Evolutionary conservation across 2,888 invertebrate genomes (phyloP), one percentile per base, ranked within the genome.

Genomic region (Fragum whitleyi): DNA sequence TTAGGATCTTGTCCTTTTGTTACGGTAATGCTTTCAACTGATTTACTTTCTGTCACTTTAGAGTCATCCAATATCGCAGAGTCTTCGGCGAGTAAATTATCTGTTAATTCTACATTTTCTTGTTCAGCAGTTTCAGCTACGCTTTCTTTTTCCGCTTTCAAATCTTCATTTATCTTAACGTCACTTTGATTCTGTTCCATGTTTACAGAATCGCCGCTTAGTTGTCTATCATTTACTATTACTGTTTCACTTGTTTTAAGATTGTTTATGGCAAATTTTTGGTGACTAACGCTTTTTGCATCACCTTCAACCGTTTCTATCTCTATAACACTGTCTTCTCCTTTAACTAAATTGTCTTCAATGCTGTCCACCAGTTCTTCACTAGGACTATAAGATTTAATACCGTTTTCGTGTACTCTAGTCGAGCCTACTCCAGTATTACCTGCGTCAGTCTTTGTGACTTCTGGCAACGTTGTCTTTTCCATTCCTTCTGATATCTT

Each of bases 351-450:
- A 21, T 5, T 19, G 1, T 42, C 42, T 42, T 65, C 47, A 21
- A 23, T 65, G 26, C 47, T 21, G 5, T 39, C 42, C 21, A 65
- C 19, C 0, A 42, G 36, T 23, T 65, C 65, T 42, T 61, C 61
- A 32, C 61, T 61, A 14, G 32, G 57, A 57, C 57, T 57, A 6
- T 61, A 29, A 9, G 61, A 29, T 29, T 61, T 61, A 26, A 23
- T 23, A 2, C 14, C 57, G 14, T 26, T 57, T 57, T 57, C 23
- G 6, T 23, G 26, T 26, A n/a, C 28, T 23, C 21, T 26, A 7
- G 57, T 7, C 3, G n/a, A 19, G 14, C 21, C 28, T 23, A 5
- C 3, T 6, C 21, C 57, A 57, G 1, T 23, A 6, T 57, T n/a
- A 2, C 11, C 57, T 57, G 6, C 14, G 14, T n/a, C 57, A 14